Evolutionary conservation across 2,888 invertebrate genomes (phyloP).

Genomic region (Nephrotoma flavescens): DNA sequence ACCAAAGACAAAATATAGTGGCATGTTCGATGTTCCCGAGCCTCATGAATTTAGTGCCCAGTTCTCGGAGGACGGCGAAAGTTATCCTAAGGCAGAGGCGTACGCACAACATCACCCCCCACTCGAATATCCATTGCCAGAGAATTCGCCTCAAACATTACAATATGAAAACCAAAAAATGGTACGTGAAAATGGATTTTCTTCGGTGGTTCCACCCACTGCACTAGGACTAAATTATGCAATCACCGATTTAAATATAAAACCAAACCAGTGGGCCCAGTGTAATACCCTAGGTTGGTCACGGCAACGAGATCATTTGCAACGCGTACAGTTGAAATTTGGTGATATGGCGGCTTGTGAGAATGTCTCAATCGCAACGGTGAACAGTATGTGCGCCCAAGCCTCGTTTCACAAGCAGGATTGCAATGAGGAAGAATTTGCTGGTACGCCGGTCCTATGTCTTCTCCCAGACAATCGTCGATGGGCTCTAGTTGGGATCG

Average conservation of each 20-base stretch:
- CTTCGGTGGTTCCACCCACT: background rate
- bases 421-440: constrained; percentile 77
- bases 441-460: constrained; percentile 77
- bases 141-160: constrained; percentile 24
- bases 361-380: constrained; percentile 69
- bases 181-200: background rate
- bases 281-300: constrained; percentile 83
- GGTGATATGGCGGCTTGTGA: constrained; percentile 70
- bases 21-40: constrained; percentile 9
- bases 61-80: constrained; percentile 16
- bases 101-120: constrained; percentile 17
- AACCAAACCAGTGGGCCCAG: constrained; percentile 29
- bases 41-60: constrained; percentile 5
- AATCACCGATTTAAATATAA: background rate
- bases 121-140: constrained; percentile 25
- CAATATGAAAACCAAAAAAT: constrained; percentile 18
- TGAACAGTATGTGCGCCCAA: constrained; percentile 72
- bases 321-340: constrained; percentile 61
- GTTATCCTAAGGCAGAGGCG: constrained; percentile 26
- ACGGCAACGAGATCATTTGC: constrained; percentile 65
- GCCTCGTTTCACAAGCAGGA: constrained; percentile 64
- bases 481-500: constrained; percentile 69
- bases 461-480: constrained; percentile 50
- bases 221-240: background rate
- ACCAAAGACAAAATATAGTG: constrained; percentile 15